Conservation (phyloP, 1,140 invertebrate genomes). For the Batillaria attramentaria region DNA sequence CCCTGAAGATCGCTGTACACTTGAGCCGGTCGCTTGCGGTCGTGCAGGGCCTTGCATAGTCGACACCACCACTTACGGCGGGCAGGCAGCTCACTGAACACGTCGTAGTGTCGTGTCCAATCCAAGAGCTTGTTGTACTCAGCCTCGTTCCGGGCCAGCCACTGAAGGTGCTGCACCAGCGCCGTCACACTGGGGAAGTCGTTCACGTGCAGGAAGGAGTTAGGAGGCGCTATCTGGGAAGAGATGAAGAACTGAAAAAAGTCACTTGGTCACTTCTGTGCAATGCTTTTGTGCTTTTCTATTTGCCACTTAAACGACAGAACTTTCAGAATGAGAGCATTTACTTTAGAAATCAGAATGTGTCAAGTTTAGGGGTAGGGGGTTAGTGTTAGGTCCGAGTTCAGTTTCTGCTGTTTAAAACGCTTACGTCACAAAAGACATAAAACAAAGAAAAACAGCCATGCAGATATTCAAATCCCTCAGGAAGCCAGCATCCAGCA, state of each 20-base stretch:
- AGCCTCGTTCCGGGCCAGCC: slow-evolving; percentile 61
- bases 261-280: neutral
- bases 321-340: no score
- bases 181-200: slow-evolving; percentile 90
- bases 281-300: neutral
- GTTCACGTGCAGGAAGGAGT: slow-evolving; percentile 94
- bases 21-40: slow-evolving; percentile 46
- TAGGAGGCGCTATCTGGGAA: slow-evolving; percentile 71
- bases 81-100: slow-evolving; percentile 46
- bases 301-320: no score
- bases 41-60: slow-evolving; percentile 53
- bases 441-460: no score
- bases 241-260: no score
- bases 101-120: slow-evolving; percentile 56
- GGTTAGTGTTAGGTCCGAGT: no score
- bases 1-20: slow-evolving; percentile 55
- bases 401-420: no score
- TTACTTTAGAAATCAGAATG: no score
- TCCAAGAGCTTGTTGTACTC: slow-evolving; percentile 68
- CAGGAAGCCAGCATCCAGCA: no score
- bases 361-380: no score
- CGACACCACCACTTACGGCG: slow-evolving; percentile 46
- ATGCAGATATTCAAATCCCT: neutral
- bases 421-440: no score
- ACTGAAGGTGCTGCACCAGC: slow-evolving; percentile 87